Conservation (phyloP, 2,113 vertebrate genomes). For the Sula dactylatra region DNA sequence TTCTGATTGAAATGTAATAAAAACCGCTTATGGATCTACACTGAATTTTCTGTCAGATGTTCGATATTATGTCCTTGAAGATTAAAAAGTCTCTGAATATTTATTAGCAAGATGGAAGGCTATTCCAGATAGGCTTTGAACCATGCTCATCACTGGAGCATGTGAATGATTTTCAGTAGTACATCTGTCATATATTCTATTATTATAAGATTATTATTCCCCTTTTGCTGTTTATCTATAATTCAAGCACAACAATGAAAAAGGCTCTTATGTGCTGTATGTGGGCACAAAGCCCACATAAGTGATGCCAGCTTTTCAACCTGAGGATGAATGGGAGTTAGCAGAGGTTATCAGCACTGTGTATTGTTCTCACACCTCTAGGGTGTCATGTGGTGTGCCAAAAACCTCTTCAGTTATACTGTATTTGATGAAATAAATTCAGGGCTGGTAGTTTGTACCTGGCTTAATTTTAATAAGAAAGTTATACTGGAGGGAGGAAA, state of each 20-base stretch:
- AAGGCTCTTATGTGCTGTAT: not conserved
- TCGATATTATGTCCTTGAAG: conserved; percentile 31
- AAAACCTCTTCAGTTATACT: not conserved
- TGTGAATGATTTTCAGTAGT: not conserved
- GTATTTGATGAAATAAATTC: not conserved
- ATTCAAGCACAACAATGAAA: conserved; percentile 14
- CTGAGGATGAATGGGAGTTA: not conserved
- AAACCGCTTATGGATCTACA: conserved; percentile 30
- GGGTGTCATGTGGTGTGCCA: not conserved
- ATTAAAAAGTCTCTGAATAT: conserved; percentile 28
- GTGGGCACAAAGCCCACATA: not conserved
- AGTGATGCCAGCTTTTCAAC: not conserved
- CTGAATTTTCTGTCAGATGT: conserved; percentile 37
- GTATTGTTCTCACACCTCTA: not conserved
- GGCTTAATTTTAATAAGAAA: not conserved
- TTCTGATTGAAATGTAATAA: conserved; percentile 26
- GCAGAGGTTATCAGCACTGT: not conserved
- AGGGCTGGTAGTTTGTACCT: not conserved
- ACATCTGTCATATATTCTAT: not conserved
- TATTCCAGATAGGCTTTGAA: conserved; percentile 8
- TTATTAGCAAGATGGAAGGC: conserved; percentile 6
- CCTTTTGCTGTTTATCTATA: conserved; percentile 33
- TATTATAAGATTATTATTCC: conserved; percentile 14
- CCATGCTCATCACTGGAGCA: not conserved
- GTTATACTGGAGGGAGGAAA: accelerated